phyloP scores from a whole-genome alignment of 2,113 vertebrate genomes.

The Chloroceryle aenea region DNA sequence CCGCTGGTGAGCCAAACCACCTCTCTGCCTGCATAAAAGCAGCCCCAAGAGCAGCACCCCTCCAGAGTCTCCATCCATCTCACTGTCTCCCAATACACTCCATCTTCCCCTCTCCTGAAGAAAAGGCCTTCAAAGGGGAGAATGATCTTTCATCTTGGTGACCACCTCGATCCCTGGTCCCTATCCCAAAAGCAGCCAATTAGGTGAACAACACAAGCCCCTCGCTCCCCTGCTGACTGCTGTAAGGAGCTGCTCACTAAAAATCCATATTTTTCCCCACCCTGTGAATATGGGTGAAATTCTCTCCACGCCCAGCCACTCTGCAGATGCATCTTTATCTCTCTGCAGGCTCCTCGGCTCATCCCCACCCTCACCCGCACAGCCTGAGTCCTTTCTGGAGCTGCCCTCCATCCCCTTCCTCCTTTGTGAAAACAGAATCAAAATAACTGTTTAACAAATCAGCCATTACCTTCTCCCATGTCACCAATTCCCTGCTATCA shows the following conservation, averaged over 20 bases:
- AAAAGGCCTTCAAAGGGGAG: background rate
- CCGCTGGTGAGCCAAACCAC: background rate
- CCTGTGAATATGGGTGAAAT: background rate
- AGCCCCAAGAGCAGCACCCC: background rate
- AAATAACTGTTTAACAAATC: slow-evolving; percentile 63
- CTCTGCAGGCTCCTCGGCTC: background rate
- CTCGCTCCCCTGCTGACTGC: background rate
- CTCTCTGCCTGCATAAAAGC: background rate
- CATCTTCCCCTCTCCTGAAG: background rate
- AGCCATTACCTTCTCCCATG: slow-evolving; percentile 64
- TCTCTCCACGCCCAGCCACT: background rate
- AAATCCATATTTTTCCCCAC: background rate
- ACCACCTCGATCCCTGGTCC: background rate
- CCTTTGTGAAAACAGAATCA: slow-evolving; percentile 69
- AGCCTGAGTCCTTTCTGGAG: background rate
- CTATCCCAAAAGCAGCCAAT: background rate
- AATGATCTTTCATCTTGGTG: background rate
- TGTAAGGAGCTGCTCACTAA: background rate
- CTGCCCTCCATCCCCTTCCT: slow-evolving; percentile 64
- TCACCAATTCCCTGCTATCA: slow-evolving; percentile 69
- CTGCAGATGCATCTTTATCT: background rate
- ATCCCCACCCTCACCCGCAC: background rate
- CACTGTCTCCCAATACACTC: background rate
- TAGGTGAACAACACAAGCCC: accelerated
- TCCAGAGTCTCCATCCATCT: background rate